Evolutionary conservation across 2,113 vertebrate genomes (phyloP), one percentile per base, ranked within the genome.

Genomic region (Gambusia affinis): DNA sequence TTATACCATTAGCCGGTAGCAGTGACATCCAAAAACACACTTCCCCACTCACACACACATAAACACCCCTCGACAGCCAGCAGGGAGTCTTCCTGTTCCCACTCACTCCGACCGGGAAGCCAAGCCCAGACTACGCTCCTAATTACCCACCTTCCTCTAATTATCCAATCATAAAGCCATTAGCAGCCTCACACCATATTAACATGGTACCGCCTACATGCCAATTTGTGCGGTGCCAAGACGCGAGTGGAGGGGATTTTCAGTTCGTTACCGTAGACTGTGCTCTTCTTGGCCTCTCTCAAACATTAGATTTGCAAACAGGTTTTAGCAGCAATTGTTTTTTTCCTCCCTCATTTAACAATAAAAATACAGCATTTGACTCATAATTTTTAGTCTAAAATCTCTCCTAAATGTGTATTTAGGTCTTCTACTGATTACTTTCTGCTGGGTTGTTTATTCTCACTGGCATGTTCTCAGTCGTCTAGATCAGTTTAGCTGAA

Each of bases 151-250:
- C 91, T 94, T 93, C 92, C 91, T 89, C 92, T 94, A 94, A 95
- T 95, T 93, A 94, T 94, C 93, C 93, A 94, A 94, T 95, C 93
- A 93, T 93, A 92, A 93, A 94, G 88, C 93, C 93, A 95, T 94
- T 94, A 94, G 91, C 94, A 90, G 92, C 81, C 93, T 94, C 89
- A 91, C 94, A 94, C 93, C 93, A 92, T 93, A 93, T 94, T 94
- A 94, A 94, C 90, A 89, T 92, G 89, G 87, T 82, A 81, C 92
- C 85, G 82, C 90, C 91, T 83, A 86, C 86, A 87, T 73, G 80
- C 87, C 91, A 84, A 78, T 87, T 80, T 88, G 85, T 78, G 81
- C 76, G 22, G 73, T 86, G 90, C 92, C 85, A 88, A 79, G 79
- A 87, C 76, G 78, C 63, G 80, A 83, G 86, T 90, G 81, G 77